Evolutionary conservation across 2,888 invertebrate species (phyloP), one percentile per base, ranked within the genome.

Genomic region (Cerastoderma edule): DNA sequence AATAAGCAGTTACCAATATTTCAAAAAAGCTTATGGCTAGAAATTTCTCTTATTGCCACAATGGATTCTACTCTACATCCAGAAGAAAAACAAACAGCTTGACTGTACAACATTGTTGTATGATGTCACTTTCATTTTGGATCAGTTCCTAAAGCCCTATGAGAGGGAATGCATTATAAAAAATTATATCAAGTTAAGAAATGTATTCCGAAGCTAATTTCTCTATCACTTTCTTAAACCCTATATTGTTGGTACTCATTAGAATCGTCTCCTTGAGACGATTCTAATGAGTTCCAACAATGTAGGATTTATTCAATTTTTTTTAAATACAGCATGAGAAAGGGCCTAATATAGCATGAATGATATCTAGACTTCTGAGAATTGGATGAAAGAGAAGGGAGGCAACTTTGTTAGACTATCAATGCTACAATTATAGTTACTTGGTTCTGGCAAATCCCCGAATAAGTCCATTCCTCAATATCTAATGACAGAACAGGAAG

Each of bases 401-500:
- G n/a, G n/a, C n/a, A n/a, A n/a, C n/a, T n/a, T n/a, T n/a, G n/a
- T n/a, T n/a, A n/a, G n/a, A n/a, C n/a, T 8, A 53, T 53, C 8
- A 53, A 53, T 8, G 24, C 3, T 27, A 46, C 28, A 13, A 4
- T 54, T 48, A 48, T 30, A 68, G 50, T 72, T 70, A 86, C 83
- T 66, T 70, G 88, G 87, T 67, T 84, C 87, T 50, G 88, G 87
- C 39, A 87, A 72, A 70, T 87, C 88, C 16, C 77, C 87, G 78
- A 88, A 88, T 53, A 88, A 67, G 67, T 88, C 88, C 88, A 88
- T 88, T n/a, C n/a, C n/a, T n/a, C n/a, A n/a, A n/a, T n/a, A n/a
- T n/a, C n/a, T n/a, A n/a, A n/a, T n/a, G n/a, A n/a, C n/a, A n/a
- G n/a, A n/a, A n/a, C n/a, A n/a, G n/a, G n/a, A n/a, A n/a, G n/a